phyloP scores from a whole-genome alignment of 2,888 invertebrate genomes.

The Folsomia manolachei region DNA sequence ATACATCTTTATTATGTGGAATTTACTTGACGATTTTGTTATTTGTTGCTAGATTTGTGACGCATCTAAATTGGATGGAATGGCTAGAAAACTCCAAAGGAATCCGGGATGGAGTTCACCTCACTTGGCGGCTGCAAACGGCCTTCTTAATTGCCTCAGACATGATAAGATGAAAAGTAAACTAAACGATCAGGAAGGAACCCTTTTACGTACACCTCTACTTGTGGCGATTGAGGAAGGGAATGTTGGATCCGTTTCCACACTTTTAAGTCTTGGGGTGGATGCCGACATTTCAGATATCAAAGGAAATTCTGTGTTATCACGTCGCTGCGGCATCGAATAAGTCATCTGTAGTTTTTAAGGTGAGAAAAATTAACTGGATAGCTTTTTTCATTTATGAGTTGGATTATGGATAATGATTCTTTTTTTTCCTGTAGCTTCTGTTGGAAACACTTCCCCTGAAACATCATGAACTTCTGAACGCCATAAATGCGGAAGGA shows the following conservation, averaged over 20 bases:
- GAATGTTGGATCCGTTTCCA: constrained; percentile 58
- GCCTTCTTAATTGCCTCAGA: constrained; percentile 29
- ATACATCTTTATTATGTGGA: neutral
- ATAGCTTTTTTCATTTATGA: neutral
- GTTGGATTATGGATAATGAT: neutral
- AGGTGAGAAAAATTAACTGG: constrained; percentile 21
- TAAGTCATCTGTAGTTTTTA: neutral
- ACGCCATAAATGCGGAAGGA: constrained; percentile 41
- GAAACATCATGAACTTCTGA: constrained; percentile 20
- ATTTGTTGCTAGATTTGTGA: constrained; percentile 32
- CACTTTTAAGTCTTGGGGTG: constrained; percentile 74
- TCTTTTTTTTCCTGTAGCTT: constrained; percentile 17
- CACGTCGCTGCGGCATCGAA: constrained; percentile 78
- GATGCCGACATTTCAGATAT: constrained; percentile 70
- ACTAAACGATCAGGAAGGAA: constrained; percentile 35
- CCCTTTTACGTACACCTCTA: constrained; percentile 35
- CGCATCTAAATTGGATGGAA: constrained; percentile 28
- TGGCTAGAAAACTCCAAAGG: constrained; percentile 26
- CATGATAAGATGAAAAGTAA: constrained; percentile 24
- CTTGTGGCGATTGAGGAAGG: constrained; percentile 40
- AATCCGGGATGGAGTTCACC: constrained; percentile 38
- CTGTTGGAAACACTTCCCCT: constrained; percentile 27
- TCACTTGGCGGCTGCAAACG: constrained; percentile 40
- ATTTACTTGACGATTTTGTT: constrained; percentile 1
- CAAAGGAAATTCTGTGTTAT: constrained; percentile 79